Evolutionary conservation across 2,888 invertebrate species (phyloP).

Genomic region (Megalurothrips usitatus): DNA sequence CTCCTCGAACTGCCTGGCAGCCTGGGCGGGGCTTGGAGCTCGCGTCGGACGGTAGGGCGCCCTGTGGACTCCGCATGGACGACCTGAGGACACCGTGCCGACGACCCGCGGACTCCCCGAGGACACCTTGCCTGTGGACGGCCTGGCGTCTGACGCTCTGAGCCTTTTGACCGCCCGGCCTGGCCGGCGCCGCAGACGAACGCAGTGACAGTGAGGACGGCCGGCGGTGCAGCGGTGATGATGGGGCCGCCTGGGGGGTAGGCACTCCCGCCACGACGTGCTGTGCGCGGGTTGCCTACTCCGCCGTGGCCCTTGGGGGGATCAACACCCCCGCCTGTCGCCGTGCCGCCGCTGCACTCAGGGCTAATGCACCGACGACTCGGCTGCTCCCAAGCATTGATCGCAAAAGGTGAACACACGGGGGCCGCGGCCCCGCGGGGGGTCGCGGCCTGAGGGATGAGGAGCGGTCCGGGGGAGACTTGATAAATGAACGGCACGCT

Average conservation of each 20-base stretch:
- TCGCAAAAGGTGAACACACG: slow-evolving; percentile 18
- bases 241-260: too few species aligned
- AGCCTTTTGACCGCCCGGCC: too few species aligned
- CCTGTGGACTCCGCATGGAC: too few species aligned
- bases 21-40: background rate
- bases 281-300: background rate
- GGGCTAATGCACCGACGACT: background rate
- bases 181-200: too few species aligned
- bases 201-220: too few species aligned
- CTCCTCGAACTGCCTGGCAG: background rate
- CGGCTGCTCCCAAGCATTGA: background rate
- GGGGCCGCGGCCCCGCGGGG: background rate
- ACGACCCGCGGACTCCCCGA: too few species aligned
- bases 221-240: too few species aligned
- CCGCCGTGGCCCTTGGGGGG: background rate
- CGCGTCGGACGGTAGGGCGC: background rate
- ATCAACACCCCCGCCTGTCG: background rate
- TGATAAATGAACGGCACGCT: slow-evolving; percentile 16
- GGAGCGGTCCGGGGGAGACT: slow-evolving; percentile 2
- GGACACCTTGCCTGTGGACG: too few species aligned
- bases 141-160: too few species aligned
- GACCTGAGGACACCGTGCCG: too few species aligned
- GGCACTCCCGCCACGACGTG: too few species aligned
- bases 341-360: background rate
- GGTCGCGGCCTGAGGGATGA: slow-evolving; percentile 20